These are phyloP conservation scores for Elaphurus davidianus DNA, from an alignment of 2,113 vertebrate genomes.

Conservation along the genomic window DNA sequence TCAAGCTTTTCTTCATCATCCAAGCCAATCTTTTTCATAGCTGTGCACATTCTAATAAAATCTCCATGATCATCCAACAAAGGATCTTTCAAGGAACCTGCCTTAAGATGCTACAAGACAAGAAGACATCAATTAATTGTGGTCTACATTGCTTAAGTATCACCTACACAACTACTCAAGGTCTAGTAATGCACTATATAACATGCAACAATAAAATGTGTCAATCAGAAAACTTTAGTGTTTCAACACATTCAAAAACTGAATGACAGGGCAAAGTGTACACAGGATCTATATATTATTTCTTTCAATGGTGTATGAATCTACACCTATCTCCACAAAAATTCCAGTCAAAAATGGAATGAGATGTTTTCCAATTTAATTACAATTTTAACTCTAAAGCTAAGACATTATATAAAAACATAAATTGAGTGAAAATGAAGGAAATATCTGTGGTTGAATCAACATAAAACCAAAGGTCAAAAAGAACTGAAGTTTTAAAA, in stretches of 20 bases:
- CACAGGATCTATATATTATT: not conserved
- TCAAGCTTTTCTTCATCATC: conserved; percentile 95
- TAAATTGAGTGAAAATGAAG: not conserved
- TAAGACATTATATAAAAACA: not conserved
- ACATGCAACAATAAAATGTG: conserved; percentile 70
- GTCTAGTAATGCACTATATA: not conserved
- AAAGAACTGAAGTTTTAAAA: not conserved
- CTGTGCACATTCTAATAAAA: conserved; percentile 94
- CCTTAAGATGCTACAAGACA: conserved; percentile 89
- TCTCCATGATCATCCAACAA: conserved; percentile 95
- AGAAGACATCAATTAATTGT: conserved; percentile 15
- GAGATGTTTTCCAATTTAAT: not conserved
- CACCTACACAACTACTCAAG: not conserved
- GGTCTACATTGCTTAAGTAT: not conserved
- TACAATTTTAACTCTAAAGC: not conserved
- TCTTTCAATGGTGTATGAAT: not conserved
- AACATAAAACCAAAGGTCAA: not conserved
- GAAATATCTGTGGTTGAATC: not conserved
- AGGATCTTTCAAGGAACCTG: conserved; percentile 94
- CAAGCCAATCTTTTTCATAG: conserved; percentile 98
- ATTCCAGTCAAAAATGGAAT: conserved; percentile 6
- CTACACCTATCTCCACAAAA: not conserved
- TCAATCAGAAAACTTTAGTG: not conserved
- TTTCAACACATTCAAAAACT: conserved; percentile 17
- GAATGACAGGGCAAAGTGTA: not conserved